phyloP scores from a whole-genome alignment of 1,140 invertebrate species.

The Plectus sambesii region DNA sequence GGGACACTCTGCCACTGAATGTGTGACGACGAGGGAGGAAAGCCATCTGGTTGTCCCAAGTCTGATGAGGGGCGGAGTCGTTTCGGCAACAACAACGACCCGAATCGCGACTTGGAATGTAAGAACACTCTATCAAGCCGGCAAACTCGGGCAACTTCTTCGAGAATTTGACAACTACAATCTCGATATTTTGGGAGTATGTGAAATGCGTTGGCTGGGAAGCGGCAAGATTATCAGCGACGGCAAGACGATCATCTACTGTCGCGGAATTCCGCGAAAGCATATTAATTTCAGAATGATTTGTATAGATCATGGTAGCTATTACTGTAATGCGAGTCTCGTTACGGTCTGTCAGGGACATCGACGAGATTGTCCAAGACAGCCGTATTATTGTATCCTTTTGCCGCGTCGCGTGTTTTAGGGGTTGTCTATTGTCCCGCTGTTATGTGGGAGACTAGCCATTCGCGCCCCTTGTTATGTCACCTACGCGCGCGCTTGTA shows the following conservation, averaged over 20 bases:
- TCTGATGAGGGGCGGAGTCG: not conserved
- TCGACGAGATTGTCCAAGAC: no score
- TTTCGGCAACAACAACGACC: not conserved
- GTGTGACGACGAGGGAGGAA: not conserved
- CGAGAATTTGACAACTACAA: constrained; percentile 1
- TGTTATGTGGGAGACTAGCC: no score
- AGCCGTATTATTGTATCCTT: no score
- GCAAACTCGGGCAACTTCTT: not conserved
- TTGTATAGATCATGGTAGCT: no score
- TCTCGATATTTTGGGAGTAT: not conserved
- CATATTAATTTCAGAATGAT: no score
- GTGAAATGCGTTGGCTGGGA: not conserved
- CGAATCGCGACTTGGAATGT: not conserved
- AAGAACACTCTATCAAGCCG: not conserved
- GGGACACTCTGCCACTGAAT: not conserved
- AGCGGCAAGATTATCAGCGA: constrained; percentile 1
- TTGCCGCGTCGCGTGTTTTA: no score
- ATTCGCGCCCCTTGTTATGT: no score
- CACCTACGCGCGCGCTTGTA: no score
- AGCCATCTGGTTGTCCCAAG: not conserved
- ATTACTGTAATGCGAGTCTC: no score
- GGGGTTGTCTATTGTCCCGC: no score
- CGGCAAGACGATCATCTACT: not conserved
- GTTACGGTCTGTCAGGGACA: no score
- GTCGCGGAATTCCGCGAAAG: no score